Conservation (phyloP, 2,888 invertebrate species). For the Argynnis bischoffii region DNA sequence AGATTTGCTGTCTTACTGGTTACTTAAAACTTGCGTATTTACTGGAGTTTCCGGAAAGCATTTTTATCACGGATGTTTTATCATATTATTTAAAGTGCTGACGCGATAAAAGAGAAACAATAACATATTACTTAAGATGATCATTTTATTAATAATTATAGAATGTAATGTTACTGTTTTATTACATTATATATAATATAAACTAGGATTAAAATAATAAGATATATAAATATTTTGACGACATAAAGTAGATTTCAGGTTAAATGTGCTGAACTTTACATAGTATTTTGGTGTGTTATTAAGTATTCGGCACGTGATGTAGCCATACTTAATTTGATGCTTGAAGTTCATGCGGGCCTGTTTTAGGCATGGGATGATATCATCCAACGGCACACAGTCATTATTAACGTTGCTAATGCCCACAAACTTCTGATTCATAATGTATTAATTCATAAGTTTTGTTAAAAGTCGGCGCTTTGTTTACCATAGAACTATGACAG, state of each 20-base stretch:
- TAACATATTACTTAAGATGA: neutral
- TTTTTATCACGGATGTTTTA: constrained; percentile 28
- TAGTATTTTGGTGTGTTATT: constrained; percentile 19
- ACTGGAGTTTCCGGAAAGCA: constrained; percentile 25
- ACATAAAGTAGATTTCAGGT: neutral
- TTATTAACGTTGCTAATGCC: constrained; percentile 39
- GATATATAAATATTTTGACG: neutral
- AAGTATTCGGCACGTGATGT: constrained; percentile 15
- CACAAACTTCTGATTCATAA: constrained; percentile 42
- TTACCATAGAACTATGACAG: constrained; percentile 19
- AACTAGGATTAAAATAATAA: neutral
- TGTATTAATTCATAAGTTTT: constrained; percentile 37
- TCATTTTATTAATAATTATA: neutral
- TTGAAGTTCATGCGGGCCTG: constrained; percentile 28
- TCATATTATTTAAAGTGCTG: constrained; percentile 28
- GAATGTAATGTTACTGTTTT: too few species aligned
- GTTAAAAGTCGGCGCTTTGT: constrained; percentile 27
- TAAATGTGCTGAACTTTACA: neutral
- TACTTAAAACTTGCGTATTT: constrained; percentile 28
- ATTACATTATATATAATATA: too few species aligned
- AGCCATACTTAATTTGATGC: constrained; percentile 30
- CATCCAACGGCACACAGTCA: constrained; percentile 32
- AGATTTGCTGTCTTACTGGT: constrained; percentile 17
- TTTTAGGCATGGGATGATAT: constrained; percentile 30
- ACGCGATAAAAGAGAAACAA: constrained; percentile 9